Base-by-base conservation (phyloP, 2,888 invertebrate species). In the Erebia ligea region DNA sequence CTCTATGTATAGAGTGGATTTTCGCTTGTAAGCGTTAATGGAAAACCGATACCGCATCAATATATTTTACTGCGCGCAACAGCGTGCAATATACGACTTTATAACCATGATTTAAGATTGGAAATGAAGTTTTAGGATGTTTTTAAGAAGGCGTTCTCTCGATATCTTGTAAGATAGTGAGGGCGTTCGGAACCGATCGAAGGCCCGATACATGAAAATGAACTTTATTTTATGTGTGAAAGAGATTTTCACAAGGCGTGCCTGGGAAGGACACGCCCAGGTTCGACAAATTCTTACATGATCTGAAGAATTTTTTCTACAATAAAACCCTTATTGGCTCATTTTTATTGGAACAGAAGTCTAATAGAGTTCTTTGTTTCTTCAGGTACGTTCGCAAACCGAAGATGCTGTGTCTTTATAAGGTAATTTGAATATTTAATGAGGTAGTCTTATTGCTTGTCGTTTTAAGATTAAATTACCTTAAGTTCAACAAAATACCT, bases 11-110 rank as follows among this genome's bases (percentile, higher is more conserved):
- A 90, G 70, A 81, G 89, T 81, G 75, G 79, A 84, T 62, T 79
- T 83, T 88, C 76, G 78, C 74, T 75, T 76, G 80, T 54, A 72
- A 17, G 65, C 54, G 63, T 79, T 92, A 93, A 93, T 93, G 93
- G 93, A 93, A 92, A 93, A 93, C 93, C 93, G 89, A 93, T 93
- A 93, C 82, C 87, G 85, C 93, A 92, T 93, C 92, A 93, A 93
- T 93, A 93, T 88, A 88, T 92, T 92, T 90, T 85, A 90, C 89
- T 82, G 81, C 81, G 77, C 74, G 75, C 71, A 75, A 74, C 75
- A 74, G 67, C 82, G 80, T 79, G 77, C 78, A 77, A 89, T 80
- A 83, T 79, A 77, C 76, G 74, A 78, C 84, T 83, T 80, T 88
- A 82, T 65, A 1, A 0, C 0, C 1, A 42, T 52, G 73, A 21